Conservation (phyloP, 37 sponge, comb jelly and placozoan species). For the Dysidea cf. avara region DNA sequence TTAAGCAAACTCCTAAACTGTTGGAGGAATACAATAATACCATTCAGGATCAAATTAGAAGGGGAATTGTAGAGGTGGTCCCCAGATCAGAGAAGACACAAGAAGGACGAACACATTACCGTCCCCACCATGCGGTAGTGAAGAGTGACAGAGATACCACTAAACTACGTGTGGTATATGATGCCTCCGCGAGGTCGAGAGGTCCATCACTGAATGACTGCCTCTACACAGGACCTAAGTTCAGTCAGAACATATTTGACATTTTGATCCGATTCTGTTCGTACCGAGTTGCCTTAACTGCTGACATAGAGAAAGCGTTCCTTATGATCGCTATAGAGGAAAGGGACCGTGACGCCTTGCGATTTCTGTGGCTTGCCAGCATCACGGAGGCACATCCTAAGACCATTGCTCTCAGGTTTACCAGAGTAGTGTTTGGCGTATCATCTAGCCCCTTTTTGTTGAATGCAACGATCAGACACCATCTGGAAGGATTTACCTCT, state of each 20-base stretch:
- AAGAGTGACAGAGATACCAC: not conserved
- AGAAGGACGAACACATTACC: too few species aligned
- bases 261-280: slow-evolving; percentile 8
- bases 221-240: slow-evolving; percentile 16
- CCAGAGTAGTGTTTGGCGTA: slow-evolving; percentile 10
- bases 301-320: slow-evolving; percentile 16
- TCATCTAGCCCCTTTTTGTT: slow-evolving; percentile 14
- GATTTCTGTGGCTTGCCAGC: slow-evolving; percentile 26
- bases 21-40: too few species aligned
- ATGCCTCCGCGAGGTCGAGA: not conserved
- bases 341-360: slow-evolving; percentile 10
- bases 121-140: slow-evolving; percentile 5
- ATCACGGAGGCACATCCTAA: not conserved
- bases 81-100: too few species aligned
- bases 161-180: not conserved
- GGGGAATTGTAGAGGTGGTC: too few species aligned
- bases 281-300: slow-evolving; percentile 6
- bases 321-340: slow-evolving; percentile 8
- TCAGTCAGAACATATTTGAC: slow-evolving; percentile 7
- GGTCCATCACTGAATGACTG: slow-evolving; percentile 25
- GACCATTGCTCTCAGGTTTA: not conserved
- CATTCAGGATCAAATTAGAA: too few species aligned
- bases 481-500: not conserved
- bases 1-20: too few species aligned
- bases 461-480: slow-evolving; percentile 16